These are phyloP conservation scores for Columba janthina DNA, from an alignment of 2,113 vertebrate species.

Conservation along the genomic window DNA sequence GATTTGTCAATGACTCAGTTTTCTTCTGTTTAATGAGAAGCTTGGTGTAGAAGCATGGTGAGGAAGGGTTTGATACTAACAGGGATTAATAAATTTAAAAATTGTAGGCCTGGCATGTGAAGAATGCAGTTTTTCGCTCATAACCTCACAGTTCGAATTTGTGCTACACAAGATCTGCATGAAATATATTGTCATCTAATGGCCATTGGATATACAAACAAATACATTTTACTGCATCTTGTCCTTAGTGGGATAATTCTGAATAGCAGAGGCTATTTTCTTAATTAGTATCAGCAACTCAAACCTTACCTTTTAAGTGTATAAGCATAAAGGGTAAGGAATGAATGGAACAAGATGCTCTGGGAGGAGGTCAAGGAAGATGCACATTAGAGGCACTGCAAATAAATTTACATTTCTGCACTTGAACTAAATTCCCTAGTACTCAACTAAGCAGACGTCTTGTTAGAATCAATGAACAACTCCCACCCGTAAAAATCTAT, in stretches of 20 bases:
- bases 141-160: background rate
- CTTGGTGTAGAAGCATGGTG: background rate
- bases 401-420: background rate
- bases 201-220: background rate
- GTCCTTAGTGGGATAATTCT: background rate
- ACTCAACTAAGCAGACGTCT: background rate
- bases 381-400: background rate
- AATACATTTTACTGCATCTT: background rate
- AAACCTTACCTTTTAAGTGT: background rate
- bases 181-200: background rate
- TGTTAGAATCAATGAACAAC: background rate
- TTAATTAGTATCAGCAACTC: background rate
- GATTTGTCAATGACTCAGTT: conserved; percentile 1
- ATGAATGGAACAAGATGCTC: background rate
- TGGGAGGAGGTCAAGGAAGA: background rate
- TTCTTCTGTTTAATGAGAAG: background rate
- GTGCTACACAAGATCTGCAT: background rate
- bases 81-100: background rate
- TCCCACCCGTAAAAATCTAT: background rate
- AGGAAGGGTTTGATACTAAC: background rate
- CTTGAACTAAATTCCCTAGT: background rate
- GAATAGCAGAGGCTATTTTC: background rate
- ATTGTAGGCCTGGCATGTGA: accelerated
- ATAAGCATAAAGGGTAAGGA: background rate
- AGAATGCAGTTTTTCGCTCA: background rate